Base-by-base conservation (phyloP, 2,113 vertebrate species). In the Camelus bactrianus region DNA sequence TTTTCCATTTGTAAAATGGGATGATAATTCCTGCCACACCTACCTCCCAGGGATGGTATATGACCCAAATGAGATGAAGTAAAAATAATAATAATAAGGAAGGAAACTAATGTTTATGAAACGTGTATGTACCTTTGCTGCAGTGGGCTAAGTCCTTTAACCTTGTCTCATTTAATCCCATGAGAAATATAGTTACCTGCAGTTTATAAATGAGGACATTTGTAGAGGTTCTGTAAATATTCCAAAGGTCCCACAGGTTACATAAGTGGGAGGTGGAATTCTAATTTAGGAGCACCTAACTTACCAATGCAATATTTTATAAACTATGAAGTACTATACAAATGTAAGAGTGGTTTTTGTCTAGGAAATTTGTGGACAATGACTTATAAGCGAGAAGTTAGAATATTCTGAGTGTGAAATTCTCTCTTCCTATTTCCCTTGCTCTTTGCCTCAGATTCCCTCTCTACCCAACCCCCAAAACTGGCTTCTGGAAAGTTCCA, bases 261-360 rank as follows among this genome's bases (percentile, higher is more conserved):
- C 38, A 42, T 60, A 76, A 15, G 32, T 65, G 42, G 17, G 26
- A 87, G 46, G 7, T 13, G 11, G 48, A 64, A 92, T 38, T 88
- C 35, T n/a, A 95, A 89, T 81, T 65, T 54, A 95, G 69, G 32
- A 54, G 12, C 32, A 87, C 32, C 42, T 58, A 50, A 54, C 7
- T 95, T 96, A 94, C 50, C 35, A 72, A 46, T n/a, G 15, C 12
- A 95, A 54, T n/a, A 56, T 82, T 90, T 75, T 64, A 62, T 56
- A 77, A 85, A 58, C 54, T 64, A 35, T 69, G 54, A 89, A 69
- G 26, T 48, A 14, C 13, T 56, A n/a, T 14, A 72, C 13, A 64
- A n/a, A 64, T 50, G 20, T 64, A 73, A 93, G 60, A 79, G 24
- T 4, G 32, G 4, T 72, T 94, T 92, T 67, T 38, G 60, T 54